phyloP scores from a whole-genome alignment of 2,888 invertebrate genomes.

The Venusia cambrica region DNA sequence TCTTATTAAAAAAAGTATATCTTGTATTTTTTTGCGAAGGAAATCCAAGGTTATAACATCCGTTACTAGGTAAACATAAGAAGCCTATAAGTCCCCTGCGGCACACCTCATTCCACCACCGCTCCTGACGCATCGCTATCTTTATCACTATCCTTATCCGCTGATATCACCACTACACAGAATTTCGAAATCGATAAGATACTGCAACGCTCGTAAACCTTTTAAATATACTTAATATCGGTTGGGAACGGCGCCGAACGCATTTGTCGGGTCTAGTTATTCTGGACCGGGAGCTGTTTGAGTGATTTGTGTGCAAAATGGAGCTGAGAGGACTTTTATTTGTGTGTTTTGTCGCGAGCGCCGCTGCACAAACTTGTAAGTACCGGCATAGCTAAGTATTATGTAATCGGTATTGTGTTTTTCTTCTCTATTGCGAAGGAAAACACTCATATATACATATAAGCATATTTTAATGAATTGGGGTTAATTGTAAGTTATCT shows the following conservation, averaged over 20 bases:
- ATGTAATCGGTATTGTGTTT: not conserved
- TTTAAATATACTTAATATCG: slow-evolving; percentile 44
- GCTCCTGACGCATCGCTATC: slow-evolving; percentile 37
- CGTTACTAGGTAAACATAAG: too few relatives aligned
- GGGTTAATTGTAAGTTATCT: too few relatives aligned
- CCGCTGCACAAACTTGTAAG: slow-evolving; percentile 52
- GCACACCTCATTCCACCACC: slow-evolving; percentile 38
- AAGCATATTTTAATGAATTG: too few relatives aligned
- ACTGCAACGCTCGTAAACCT: slow-evolving; percentile 39
- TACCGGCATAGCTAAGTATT: slow-evolving; percentile 19
- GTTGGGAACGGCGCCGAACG: slow-evolving; percentile 41
- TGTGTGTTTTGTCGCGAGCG: slow-evolving; percentile 39
- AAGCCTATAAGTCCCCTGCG: too few relatives aligned
- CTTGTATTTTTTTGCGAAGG: too few relatives aligned
- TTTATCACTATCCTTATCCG: slow-evolving; percentile 43
- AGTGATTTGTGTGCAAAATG: slow-evolving; percentile 43
- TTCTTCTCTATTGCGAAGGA: slow-evolving; percentile 2
- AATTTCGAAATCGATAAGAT: slow-evolving; percentile 74
- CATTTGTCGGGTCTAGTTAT: slow-evolving; percentile 32
- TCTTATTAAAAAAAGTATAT: too few relatives aligned
- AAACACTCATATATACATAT: slow-evolving; percentile 1
- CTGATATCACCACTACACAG: slow-evolving; percentile 65
- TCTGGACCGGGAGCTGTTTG: slow-evolving; percentile 28
- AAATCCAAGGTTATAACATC: too few relatives aligned
- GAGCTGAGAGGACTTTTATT: slow-evolving; percentile 39